phyloP scores from a whole-genome alignment of 2,888 invertebrate genomes.

The Nomada goodeniana region DNA sequence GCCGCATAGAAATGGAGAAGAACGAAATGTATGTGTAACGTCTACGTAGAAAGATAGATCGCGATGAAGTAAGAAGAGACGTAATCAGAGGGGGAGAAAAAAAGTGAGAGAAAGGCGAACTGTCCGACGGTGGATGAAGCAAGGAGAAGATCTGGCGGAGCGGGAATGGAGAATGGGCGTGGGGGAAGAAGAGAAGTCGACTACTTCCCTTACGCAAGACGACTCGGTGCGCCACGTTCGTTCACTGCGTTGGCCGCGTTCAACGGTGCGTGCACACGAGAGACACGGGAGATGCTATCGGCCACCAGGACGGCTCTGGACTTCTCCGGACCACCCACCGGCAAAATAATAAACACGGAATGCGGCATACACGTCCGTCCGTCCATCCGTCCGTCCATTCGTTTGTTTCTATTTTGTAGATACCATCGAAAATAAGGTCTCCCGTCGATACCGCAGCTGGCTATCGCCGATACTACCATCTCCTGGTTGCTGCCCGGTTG shows the following conservation, averaged over 20 bases:
- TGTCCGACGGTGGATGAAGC: slow-evolving; percentile 19
- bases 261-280: slow-evolving; percentile 77
- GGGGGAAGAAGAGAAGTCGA: slow-evolving; percentile 64
- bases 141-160: slow-evolving; percentile 38
- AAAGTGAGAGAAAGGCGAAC: slow-evolving; percentile 41
- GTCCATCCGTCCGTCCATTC: slow-evolving; percentile 55
- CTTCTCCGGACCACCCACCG: slow-evolving; percentile 81
- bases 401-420: slow-evolving; percentile 75
- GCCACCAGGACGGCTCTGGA: slow-evolving; percentile 78
- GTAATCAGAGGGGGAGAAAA: slow-evolving; percentile 32
- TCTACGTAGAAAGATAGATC: slow-evolving; percentile 12
- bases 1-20: background rate
- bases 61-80: slow-evolving; percentile 4
- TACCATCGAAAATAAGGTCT: slow-evolving; percentile 70
- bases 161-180: slow-evolving; percentile 44
- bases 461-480: slow-evolving; percentile 53
- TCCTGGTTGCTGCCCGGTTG: slow-evolving; percentile 2
- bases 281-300: slow-evolving; percentile 78
- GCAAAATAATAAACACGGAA: slow-evolving; percentile 81
- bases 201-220: slow-evolving; percentile 79
- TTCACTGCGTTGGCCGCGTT: slow-evolving; percentile 73
- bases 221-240: slow-evolving; percentile 74
- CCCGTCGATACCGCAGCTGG: slow-evolving; percentile 64
- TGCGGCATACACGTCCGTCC: slow-evolving; percentile 72
- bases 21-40: background rate